Conservation (phyloP, 2,888 invertebrate genomes). For the Hyposoter dolosus region DNA sequence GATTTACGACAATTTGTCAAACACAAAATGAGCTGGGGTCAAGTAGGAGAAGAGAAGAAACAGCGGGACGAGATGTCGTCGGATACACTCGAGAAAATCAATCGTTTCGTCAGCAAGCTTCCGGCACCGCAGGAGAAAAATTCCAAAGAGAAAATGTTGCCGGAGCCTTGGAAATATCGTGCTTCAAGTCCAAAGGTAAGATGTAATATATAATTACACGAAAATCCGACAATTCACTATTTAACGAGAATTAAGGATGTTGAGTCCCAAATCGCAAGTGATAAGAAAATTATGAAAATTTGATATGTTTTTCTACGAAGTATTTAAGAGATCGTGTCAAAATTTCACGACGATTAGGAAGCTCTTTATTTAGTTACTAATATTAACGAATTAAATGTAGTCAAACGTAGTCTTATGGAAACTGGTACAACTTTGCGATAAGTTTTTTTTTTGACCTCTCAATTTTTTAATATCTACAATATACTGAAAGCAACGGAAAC, state of each 20-base stretch:
- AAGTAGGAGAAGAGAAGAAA: slow-evolving; percentile 39
- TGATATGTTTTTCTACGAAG: too few relatives aligned
- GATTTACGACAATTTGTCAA: slow-evolving; percentile 52
- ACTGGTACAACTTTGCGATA: too few relatives aligned
- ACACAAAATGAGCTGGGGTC: slow-evolving; percentile 47
- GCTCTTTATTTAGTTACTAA: too few relatives aligned
- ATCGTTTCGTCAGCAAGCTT: slow-evolving; percentile 66
- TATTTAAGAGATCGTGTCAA: too few relatives aligned
- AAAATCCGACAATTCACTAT: slow-evolving; percentile 15
- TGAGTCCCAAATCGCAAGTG: too few relatives aligned
- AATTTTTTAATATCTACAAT: too few relatives aligned
- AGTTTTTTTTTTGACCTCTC: too few relatives aligned
- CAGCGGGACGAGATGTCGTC: slow-evolving; percentile 44
- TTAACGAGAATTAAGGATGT: background rate
- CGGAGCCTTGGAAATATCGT: slow-evolving; percentile 22
- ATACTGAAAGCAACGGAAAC: too few relatives aligned
- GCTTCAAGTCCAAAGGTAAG: slow-evolving; percentile 43
- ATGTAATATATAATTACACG: slow-evolving; percentile 16
- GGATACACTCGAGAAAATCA: slow-evolving; percentile 48
- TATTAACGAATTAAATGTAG: too few relatives aligned
- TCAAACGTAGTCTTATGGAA: too few relatives aligned
- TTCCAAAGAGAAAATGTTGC: background rate
- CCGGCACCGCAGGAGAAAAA: slow-evolving; percentile 45
- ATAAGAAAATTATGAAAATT: too few relatives aligned
- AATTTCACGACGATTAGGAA: too few relatives aligned